phyloP scores from a whole-genome alignment of 2,797 vertebrate genomes.

The Fistularia tabacaria region DNA sequence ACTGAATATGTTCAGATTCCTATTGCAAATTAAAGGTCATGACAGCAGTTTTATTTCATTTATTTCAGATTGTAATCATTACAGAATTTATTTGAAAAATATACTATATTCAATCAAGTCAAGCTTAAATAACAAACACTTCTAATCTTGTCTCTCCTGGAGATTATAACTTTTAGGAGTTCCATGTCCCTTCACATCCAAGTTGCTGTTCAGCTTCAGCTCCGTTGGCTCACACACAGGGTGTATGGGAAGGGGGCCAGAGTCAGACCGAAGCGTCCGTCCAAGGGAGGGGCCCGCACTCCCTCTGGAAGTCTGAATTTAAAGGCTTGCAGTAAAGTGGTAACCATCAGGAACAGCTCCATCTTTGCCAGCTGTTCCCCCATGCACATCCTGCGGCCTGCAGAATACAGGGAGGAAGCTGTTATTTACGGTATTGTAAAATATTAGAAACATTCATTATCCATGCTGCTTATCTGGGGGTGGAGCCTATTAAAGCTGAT shows the following conservation, averaged over 20 bases:
- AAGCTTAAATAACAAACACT: no score
- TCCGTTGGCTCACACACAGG: slow-evolving; percentile 67
- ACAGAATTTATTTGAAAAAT: no score
- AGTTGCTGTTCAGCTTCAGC: neutral
- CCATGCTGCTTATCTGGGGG: no score
- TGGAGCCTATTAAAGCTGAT: no score
- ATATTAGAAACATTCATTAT: no score
- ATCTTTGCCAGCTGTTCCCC: slow-evolving; percentile 96
- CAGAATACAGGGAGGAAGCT: neutral
- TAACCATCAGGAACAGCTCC: slow-evolving; percentile 91
- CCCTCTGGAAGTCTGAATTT: slow-evolving; percentile 80
- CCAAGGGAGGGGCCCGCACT: slow-evolving; percentile 73
- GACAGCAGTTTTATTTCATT: no score
- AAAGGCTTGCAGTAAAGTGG: slow-evolving; percentile 87
- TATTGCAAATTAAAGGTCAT: no score
- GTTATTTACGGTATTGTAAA: neutral
- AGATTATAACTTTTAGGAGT: no score
- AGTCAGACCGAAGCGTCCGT: slow-evolving; percentile 88
- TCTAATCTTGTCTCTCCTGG: no score
- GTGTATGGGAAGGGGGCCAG: slow-evolving; percentile 84
- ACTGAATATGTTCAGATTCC: no score
- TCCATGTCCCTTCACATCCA: neutral
- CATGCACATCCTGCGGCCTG: slow-evolving; percentile 94
- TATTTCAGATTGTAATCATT: no score
- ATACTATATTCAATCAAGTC: no score